Evolutionary conservation across 2,797 vertebrate species (phyloP).

Genomic region (Hapalemur alaotrensis): DNA sequence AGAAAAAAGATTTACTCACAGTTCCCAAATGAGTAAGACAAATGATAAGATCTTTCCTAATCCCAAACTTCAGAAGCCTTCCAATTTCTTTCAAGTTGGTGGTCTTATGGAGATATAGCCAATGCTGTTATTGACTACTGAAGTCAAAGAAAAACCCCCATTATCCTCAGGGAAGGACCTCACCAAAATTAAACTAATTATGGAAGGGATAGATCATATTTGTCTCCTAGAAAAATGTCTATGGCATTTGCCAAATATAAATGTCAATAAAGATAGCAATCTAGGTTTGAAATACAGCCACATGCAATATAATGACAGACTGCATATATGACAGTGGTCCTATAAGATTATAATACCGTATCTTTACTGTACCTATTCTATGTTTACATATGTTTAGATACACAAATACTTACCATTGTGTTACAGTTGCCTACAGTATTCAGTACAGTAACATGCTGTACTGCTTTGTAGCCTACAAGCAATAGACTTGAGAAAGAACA

Average conservation of each 20-base stretch:
- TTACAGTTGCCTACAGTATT: background rate
- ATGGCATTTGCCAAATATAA: background rate
- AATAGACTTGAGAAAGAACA: background rate
- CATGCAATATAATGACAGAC: background rate
- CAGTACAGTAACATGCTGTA: background rate
- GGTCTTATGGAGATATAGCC: background rate
- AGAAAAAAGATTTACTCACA: background rate
- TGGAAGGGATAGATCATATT: background rate
- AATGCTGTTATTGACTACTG: background rate
- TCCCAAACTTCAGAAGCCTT: background rate
- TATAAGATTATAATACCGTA: background rate
- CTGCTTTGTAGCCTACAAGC: background rate
- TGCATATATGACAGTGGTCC: background rate
- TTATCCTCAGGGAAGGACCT: background rate
- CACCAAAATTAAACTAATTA: background rate
- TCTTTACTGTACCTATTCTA: background rate
- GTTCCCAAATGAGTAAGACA: background rate
- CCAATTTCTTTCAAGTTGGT: background rate
- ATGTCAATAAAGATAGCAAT: background rate
- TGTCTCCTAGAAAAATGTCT: background rate
- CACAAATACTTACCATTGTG: background rate
- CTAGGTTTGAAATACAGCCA: background rate
- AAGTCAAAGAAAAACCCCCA: background rate
- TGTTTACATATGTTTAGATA: background rate
- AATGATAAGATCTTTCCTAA: background rate